These are phyloP conservation scores for Stenopsyche tienmushanensis DNA, from an alignment of 1,140 invertebrate genomes.

Conservation along the genomic window DNA sequence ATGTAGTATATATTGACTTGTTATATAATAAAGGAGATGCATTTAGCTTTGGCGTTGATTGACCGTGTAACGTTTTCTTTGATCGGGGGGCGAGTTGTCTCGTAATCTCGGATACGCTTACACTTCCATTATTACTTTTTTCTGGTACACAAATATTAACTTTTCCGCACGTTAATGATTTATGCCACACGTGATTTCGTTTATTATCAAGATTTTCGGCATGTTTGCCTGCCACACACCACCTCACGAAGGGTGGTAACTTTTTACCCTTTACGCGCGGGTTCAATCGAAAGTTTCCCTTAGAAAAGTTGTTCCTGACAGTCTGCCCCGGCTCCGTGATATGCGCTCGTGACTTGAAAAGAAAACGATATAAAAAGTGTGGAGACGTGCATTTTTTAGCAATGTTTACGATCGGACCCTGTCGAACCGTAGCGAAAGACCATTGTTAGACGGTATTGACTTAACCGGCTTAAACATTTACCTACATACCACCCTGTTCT, in stretches of 20 bases:
- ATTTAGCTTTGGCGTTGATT: too few species aligned
- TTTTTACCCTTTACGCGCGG: constrained; percentile 8
- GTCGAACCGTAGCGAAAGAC: background rate
- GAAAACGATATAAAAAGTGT: constrained; percentile 27
- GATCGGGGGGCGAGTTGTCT: too few species aligned
- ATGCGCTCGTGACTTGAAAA: constrained; percentile 29
- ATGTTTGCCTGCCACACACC: too few species aligned
- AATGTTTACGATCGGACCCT: constrained; percentile 21
- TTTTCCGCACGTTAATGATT: too few species aligned
- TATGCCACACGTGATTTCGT: too few species aligned
- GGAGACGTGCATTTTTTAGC: constrained; percentile 29
- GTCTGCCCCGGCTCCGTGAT: constrained; percentile 21
- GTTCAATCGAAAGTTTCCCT: constrained; percentile 25
- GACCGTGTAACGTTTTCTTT: too few species aligned
- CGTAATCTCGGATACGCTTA: too few species aligned
- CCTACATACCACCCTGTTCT: constrained; percentile 7
- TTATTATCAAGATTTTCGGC: too few species aligned
- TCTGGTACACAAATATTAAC: too few species aligned
- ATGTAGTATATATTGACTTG: too few species aligned
- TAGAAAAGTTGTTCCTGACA: constrained; percentile 26
- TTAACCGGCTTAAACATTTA: constrained; percentile 24
- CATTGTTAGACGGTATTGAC: constrained; percentile 11
- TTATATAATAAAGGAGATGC: too few species aligned
- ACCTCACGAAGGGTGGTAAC: constrained; percentile 9
- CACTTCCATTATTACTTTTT: too few species aligned